phyloP scores from a whole-genome alignment of 1,140 invertebrate genomes.

The Caerostris extrusa region DNA sequence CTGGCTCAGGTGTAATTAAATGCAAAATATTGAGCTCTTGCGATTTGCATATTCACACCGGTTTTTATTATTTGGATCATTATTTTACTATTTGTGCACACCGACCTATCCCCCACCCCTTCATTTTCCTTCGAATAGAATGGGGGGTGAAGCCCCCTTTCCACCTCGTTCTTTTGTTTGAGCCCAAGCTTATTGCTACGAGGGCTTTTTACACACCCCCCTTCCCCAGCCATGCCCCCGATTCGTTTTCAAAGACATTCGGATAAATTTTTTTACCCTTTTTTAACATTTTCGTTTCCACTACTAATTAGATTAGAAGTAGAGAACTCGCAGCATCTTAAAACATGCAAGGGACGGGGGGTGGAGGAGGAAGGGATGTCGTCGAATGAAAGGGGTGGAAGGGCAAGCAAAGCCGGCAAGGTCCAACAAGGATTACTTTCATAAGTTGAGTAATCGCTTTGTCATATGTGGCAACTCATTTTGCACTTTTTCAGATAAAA shows the following conservation, averaged over 20 bases:
- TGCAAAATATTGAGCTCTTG: constrained; percentile 77
- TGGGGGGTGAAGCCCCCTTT: not conserved
- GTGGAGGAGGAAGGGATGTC: not conserved
- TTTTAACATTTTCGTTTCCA: constrained; percentile 69
- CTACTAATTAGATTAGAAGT: constrained; percentile 76
- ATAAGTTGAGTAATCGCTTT: constrained; percentile 72
- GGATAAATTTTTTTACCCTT: constrained; percentile 34
- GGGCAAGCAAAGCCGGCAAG: constrained; percentile 3
- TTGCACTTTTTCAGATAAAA: constrained; percentile 69
- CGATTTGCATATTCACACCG: constrained; percentile 78
- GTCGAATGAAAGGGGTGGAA: not conserved
- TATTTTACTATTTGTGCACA: constrained; percentile 77
- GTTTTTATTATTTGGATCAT: constrained; percentile 77
- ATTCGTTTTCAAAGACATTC: constrained; percentile 12
- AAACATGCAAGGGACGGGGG: constrained; percentile 24
- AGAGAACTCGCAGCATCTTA: constrained; percentile 66
- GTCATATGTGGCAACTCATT: constrained; percentile 74
- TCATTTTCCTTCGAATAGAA: constrained; percentile 4
- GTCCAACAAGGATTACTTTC: constrained; percentile 72
- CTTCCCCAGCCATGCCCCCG: not conserved
- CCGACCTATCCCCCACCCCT: constrained; percentile 30
- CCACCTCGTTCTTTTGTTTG: constrained; percentile 30
- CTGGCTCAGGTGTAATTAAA: constrained; percentile 78
- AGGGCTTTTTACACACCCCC: constrained; percentile 33
- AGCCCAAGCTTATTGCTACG: constrained; percentile 34